Conservation (phyloP, 2,888 invertebrate genomes). For the Neria commutata region DNA sequence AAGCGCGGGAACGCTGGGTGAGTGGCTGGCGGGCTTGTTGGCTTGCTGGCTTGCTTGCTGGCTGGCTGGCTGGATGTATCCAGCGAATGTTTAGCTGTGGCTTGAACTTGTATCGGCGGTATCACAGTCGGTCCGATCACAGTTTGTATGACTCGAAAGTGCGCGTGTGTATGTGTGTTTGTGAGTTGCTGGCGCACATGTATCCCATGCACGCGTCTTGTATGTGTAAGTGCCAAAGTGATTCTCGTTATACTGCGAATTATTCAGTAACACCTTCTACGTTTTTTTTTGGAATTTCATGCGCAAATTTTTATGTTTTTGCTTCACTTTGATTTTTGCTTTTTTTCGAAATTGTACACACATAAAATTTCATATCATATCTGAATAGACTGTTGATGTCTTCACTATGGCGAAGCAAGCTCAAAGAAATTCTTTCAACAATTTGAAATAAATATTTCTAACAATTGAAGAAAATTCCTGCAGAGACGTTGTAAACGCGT, state of each 20-base stretch:
- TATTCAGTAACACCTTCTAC: constrained; percentile 12
- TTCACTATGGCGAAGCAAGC: too few relatives aligned
- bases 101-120: too few relatives aligned
- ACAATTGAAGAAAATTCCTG: constrained; percentile 11
- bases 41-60: too few relatives aligned
- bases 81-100: too few relatives aligned
- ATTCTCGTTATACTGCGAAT: constrained; percentile 18
- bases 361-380: neutral
- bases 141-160: constrained; percentile 1
- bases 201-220: constrained; percentile 15
- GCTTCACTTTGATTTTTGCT: constrained; percentile 21
- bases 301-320: constrained; percentile 30
- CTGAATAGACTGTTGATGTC: constrained; percentile 1
- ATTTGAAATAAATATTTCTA: constrained; percentile 15
- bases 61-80: too few relatives aligned
- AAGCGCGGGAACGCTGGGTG: constrained; percentile 21
- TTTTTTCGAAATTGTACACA: neutral
- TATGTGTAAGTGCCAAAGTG: constrained; percentile 35
- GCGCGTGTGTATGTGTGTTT: neutral
- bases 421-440: constrained; percentile 7
- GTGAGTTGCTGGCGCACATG: constrained; percentile 19
- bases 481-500: constrained; percentile 35
- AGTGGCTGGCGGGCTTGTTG: neutral
- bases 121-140: constrained; percentile 23
- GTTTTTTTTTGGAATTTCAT: constrained; percentile 18